Conservation (phyloP, 1,140 invertebrate genomes). For the Hyles euphorbiae region DNA sequence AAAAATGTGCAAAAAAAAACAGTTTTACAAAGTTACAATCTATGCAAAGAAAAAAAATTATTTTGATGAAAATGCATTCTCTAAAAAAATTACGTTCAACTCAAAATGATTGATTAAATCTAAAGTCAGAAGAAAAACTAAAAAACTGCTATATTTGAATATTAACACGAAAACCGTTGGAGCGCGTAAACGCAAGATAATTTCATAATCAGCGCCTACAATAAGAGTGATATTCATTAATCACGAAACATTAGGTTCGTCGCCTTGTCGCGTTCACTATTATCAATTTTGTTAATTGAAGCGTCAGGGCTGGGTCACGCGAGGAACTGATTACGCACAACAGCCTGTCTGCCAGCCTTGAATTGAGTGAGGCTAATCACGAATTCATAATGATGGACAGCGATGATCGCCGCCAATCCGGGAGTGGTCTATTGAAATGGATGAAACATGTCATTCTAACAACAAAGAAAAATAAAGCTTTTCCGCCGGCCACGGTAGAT, state of each 20-base stretch:
- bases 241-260: slow-evolving; percentile 31
- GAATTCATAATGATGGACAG: slow-evolving; percentile 42
- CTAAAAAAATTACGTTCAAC: too few species aligned
- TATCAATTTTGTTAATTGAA: slow-evolving; percentile 62
- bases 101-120: too few species aligned
- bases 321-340: slow-evolving; percentile 37
- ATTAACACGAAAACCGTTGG: too few species aligned
- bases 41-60: too few species aligned
- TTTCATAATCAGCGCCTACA: too few species aligned
- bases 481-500: not conserved
- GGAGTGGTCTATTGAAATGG: slow-evolving; percentile 17
- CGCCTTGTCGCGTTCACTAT: slow-evolving; percentile 33
- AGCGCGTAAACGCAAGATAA: too few species aligned
- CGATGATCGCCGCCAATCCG: slow-evolving; percentile 17
- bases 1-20: too few species aligned
- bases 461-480: not conserved
- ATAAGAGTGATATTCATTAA: slow-evolving; percentile 12
- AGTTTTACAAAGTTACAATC: too few species aligned
- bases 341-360: slow-evolving; percentile 23
- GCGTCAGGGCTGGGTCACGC: slow-evolving; percentile 38
- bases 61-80: too few species aligned
- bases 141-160: too few species aligned
- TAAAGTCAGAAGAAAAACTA: too few species aligned
- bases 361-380: slow-evolving; percentile 45
- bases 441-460: not conserved